Base-by-base conservation (phyloP, 2,888 invertebrate species). In the Minunthozetes semirufus region DNA sequence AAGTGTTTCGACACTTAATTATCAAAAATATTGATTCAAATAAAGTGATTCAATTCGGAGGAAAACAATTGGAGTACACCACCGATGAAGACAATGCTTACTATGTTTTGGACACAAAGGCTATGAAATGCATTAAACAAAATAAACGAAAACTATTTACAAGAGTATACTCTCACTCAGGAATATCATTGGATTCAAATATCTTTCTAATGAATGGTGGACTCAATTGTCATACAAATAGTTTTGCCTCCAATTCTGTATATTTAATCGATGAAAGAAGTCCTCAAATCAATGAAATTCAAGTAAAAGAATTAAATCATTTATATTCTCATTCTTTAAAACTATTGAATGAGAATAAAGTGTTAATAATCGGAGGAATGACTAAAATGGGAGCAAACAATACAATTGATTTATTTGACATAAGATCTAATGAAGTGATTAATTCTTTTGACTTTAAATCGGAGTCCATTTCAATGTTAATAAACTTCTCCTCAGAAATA, bases 281-380 rank as follows among this genome's bases (percentile, higher is more conserved):
- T 42, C 1, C 38, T 29, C 22, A 17, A n/a, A 15, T 71, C 1
- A 71, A 53, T 17, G n/a, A 8, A 11, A 56, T 70, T 27, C 15
- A 29, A 27, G 22, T 71, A 1, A 50, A 71, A 22, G 42, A 71
- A 71, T n/a, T 46, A 42, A 53, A 56, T 71, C 50, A 48, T 42
- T 72, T 75, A 19, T 75, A 75, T 29, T 71, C 71, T 8, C 75
- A 75, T 75, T 50, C 25, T 6, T 27, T 75, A 15, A 56, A 56
- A 61, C 17, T 8, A 17, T 53, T 75, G 22, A 29, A 38, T 42
- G 56, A 75, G 19, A 53, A 75, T 25, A 9, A 71, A 75, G 11
- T 75, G 9, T 46, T 75, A 59, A 33, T 42, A 42, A 61, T 75
- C 17, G 75, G 75, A 29, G 75, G 75, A 53, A 59, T 75, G 22